A percentile compares a stretch with the other conserved stretches of the same genome.
phyloP scores from a whole-genome alignment of 1,140 invertebrate species.

The Pseudomyrmex pallidus region DNA sequence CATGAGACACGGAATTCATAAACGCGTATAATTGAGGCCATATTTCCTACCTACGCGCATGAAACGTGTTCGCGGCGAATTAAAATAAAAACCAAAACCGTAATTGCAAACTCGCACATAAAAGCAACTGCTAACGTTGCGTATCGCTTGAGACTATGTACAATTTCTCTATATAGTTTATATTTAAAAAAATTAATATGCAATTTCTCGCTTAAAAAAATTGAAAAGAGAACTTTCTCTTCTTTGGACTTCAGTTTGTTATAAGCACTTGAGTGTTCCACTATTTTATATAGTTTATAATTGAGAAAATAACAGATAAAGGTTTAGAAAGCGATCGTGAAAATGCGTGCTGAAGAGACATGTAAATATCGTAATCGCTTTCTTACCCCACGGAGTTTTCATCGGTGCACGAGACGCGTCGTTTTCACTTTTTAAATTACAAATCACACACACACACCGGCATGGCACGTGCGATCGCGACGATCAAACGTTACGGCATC shows the following conservation, averaged over 20 bases:
- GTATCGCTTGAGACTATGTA: too few relatives aligned
- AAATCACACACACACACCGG: conserved; percentile 12
- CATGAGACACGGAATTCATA: conserved; percentile 22
- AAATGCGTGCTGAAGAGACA: neutral
- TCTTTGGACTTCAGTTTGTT: neutral
- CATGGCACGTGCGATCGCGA: neutral
- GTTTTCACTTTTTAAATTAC: conserved; percentile 52
- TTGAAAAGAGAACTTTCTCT: neutral
- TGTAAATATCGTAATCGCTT: conserved; percentile 35
- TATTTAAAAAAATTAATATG: neutral
- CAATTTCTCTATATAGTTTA: too few relatives aligned
- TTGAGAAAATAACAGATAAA: neutral
- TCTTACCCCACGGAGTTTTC: conserved; percentile 14
- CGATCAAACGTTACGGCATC: neutral
- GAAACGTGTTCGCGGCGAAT: neutral
- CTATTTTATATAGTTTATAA: neutral
- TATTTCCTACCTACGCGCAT: neutral
- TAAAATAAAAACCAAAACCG: conserved; percentile 1
- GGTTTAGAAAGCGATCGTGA: conserved; percentile 24
- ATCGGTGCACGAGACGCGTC: neutral
- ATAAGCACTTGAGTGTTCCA: neutral
- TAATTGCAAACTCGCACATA: neutral
- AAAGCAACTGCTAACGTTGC: neutral
- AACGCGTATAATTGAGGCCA: conserved; percentile 32
- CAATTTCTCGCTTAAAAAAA: neutral